Evolutionary conservation across 1,140 invertebrate species (phyloP).

Genomic region (Paraescarpia echinospica): DNA sequence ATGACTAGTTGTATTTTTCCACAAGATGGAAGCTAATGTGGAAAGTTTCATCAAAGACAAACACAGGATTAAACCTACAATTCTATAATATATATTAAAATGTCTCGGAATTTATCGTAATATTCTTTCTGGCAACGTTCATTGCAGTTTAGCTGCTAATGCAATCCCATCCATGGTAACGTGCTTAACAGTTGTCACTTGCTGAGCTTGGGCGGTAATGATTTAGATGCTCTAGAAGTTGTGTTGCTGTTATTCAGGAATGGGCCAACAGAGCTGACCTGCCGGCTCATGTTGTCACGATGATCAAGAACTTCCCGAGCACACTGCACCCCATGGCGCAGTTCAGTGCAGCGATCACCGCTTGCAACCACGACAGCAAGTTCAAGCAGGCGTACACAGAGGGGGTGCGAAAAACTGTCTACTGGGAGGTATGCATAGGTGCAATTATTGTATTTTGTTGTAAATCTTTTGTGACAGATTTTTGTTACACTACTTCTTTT

Average conservation of each 20-base stretch:
- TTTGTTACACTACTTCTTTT: neutral
- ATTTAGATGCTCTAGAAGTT: neutral
- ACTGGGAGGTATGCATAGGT: slow-evolving; percentile 76
- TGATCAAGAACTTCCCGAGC: slow-evolving; percentile 94
- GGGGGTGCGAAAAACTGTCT: slow-evolving; percentile 81
- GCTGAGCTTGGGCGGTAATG: no score
- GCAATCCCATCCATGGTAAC: no score
- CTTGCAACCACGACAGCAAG: slow-evolving; percentile 90
- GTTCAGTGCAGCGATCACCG: slow-evolving; percentile 87
- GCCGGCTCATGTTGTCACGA: slow-evolving; percentile 89
- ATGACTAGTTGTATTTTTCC: no score
- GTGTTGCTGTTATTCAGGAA: slow-evolving; percentile 60
- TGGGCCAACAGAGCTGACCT: slow-evolving; percentile 88
- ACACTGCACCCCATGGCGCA: slow-evolving; percentile 95
- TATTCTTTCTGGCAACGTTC: no score
- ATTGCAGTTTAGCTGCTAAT: no score
- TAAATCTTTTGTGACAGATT: neutral
- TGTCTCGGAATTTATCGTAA: no score
- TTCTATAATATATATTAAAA: no score
- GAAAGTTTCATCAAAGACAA: no score
- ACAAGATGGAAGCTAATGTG: no score
- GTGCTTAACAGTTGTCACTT: no score
- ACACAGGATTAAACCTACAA: no score
- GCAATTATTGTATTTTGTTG: neutral
- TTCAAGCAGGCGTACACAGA: slow-evolving; percentile 89